Evolutionary conservation across 2,888 invertebrate species (phyloP).

Genomic region (Andrena bucephala): DNA sequence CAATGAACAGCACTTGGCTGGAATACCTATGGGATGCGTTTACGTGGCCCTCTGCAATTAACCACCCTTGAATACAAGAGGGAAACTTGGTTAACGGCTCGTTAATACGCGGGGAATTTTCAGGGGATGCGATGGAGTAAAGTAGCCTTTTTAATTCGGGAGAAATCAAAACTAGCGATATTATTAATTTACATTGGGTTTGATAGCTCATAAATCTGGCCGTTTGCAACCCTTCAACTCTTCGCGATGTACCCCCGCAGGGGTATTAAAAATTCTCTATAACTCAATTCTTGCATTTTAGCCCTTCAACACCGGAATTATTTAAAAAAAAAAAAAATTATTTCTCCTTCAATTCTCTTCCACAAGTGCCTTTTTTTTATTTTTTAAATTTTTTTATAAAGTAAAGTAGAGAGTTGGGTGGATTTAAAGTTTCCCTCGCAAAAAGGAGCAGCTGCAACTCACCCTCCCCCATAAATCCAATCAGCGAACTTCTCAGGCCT

Average conservation of each 20-base stretch:
- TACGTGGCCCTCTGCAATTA: constrained; percentile 13
- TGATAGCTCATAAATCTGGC: background rate
- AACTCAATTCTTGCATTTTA: too few relatives aligned
- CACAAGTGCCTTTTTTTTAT: too few relatives aligned
- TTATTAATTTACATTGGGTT: too few relatives aligned
- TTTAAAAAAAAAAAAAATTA: too few relatives aligned
- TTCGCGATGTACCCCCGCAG: background rate
- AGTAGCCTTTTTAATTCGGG: too few relatives aligned
- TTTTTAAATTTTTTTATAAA: too few relatives aligned
- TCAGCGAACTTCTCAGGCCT: constrained; percentile 40
- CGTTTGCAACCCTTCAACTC: background rate
- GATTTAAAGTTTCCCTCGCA: background rate
- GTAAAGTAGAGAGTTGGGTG: too few relatives aligned
- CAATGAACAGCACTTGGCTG: constrained; percentile 33
- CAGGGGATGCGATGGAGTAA: too few relatives aligned
- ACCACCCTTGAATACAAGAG: background rate
- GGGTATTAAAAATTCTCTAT: background rate
- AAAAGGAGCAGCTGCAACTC: background rate
- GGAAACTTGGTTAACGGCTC: background rate
- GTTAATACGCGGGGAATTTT: constrained; percentile 9
- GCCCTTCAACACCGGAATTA: too few relatives aligned
- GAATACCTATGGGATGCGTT: constrained; percentile 16
- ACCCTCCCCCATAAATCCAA: constrained; percentile 29
- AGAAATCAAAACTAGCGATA: too few relatives aligned
- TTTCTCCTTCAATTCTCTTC: too few relatives aligned